Evolutionary conservation across 1,140 invertebrate genomes (phyloP), one percentile per base, ranked within the genome.

Genomic region (Drosophila sturtevanti): DNA sequence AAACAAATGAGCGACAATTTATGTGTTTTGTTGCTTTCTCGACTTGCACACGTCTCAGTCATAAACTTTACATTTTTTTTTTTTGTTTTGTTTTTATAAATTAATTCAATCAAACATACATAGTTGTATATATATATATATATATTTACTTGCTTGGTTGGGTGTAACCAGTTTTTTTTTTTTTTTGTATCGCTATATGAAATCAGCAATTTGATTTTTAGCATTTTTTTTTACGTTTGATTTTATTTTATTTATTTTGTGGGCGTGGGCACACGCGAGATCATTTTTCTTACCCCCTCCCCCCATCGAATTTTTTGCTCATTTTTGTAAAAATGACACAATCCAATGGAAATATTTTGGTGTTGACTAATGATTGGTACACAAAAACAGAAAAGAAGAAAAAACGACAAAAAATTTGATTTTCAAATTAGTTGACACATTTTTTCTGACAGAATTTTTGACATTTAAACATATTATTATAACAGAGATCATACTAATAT

Each of bases 1-100:
- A 86, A 81, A 68, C 81, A 85, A 85, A 85, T 86, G 84, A 84
- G 81, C 79, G 77, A 41, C 70, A 68, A 73, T 77, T 76, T 76
- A 76, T 76, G 69, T 67, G 68, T 63, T 70, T 72, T 31, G 31
- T 21, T 38, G 24, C 16, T 65, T 54, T 61, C 63, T 18, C 41
- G 16, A 21, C 41, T 48, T 48, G 41, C 41, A 48, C 41, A 63
- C 12, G 48, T 51, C 27, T 10, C 34, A 22, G 56, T 27, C 27
- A 48, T 48, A 48, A 48, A 48, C 67, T 81, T 63, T 80, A 56
- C 66, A 60, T 56, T 31, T 51, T 10, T 38, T 31, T 66, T 44
- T 54, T 35, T 55, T 62, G 68, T 37, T 60, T 55, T 62, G 64
- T 37, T 60, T 70, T 59, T 59, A 37, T 18, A 55, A 67, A 82